Conservation (phyloP, 2,888 invertebrate species). For the Limnephilus marmoratus region DNA sequence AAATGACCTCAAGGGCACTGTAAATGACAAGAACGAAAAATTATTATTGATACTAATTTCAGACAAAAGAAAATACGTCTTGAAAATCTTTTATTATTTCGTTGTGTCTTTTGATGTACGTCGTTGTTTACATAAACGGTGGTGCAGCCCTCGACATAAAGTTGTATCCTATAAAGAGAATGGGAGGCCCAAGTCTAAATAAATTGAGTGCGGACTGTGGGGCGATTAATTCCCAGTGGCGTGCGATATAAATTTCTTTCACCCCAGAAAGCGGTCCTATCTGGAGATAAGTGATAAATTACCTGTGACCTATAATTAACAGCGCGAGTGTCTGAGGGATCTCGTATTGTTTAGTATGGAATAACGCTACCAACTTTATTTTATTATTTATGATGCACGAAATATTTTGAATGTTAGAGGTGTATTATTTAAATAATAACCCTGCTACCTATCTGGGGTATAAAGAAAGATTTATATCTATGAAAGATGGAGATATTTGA, state of each 20-base stretch:
- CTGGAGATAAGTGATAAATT: slow-evolving; percentile 42
- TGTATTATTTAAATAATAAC: background rate
- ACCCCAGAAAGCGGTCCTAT: slow-evolving; percentile 5
- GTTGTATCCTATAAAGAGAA: background rate
- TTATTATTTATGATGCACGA: background rate
- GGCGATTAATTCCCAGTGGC: slow-evolving; percentile 32
- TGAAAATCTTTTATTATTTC: too few relatives aligned
- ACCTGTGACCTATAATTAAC: slow-evolving; percentile 36
- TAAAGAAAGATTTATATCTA: background rate
- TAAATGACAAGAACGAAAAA: too few relatives aligned
- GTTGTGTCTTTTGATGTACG: background rate
- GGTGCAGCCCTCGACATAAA: background rate
- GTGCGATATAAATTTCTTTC: slow-evolving; percentile 42
- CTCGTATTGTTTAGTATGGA: background rate
- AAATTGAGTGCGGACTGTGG: slow-evolving; percentile 32
- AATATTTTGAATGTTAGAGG: background rate
- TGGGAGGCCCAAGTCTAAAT: slow-evolving; percentile 27
- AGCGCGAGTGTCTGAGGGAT: background rate
- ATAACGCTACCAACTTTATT: slow-evolving; percentile 3
- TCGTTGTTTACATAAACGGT: background rate
- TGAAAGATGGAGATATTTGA: too few relatives aligned
- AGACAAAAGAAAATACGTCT: background rate
- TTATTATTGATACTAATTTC: too few relatives aligned
- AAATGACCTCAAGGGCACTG: too few relatives aligned
- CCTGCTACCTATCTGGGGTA: background rate